These are phyloP conservation scores for Podarcis muralis DNA, from an alignment of 2,113 vertebrate species.

Conservation along the genomic window DNA sequence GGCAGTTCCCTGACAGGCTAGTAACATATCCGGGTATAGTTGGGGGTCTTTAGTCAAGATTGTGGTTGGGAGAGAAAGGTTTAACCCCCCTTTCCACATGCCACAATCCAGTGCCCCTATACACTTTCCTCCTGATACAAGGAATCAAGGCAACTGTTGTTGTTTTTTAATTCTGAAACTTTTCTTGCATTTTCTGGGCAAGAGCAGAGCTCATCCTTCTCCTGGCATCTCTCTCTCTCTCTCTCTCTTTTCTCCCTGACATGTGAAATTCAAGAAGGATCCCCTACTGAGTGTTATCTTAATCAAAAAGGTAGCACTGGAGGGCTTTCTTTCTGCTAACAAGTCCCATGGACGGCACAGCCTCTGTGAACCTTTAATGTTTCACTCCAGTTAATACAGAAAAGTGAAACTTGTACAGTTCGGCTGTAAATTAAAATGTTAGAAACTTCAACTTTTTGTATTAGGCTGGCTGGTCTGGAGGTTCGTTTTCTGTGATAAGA, in stretches of 20 bases:
- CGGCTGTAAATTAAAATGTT: constrained; percentile 30
- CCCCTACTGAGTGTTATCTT: constrained; percentile 38
- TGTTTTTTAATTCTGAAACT: constrained; percentile 16
- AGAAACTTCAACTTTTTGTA: constrained; percentile 27
- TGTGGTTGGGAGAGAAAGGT: not conserved
- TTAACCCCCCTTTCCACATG: not conserved
- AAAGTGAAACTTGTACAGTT: constrained; percentile 9
- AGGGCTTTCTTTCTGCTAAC: constrained; percentile 25
- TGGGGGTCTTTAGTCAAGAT: not conserved
- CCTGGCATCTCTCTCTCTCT: constrained; percentile 33
- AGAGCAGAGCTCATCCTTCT: constrained; percentile 48
- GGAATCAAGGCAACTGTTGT: constrained; percentile 17
- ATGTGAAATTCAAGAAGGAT: constrained; percentile 51
- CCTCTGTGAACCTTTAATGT: constrained; percentile 41
- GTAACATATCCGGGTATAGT: no score
- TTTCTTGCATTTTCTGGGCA: constrained; percentile 42
- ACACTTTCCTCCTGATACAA: not conserved
- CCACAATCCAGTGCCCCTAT: not conserved
- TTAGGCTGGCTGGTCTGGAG: not conserved
- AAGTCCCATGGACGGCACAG: not conserved
- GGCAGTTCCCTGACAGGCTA: no score
- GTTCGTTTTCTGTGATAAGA: constrained; percentile 18
- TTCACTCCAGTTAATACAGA: constrained; percentile 32
- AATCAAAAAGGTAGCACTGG: constrained; percentile 48
- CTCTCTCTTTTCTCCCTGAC: constrained; percentile 10